A percentile compares a stretch with the other conserved stretches of the same genome.
phyloP scores from a whole-genome alignment of 2,888 invertebrate genomes.

The Erebia aethiops region DNA sequence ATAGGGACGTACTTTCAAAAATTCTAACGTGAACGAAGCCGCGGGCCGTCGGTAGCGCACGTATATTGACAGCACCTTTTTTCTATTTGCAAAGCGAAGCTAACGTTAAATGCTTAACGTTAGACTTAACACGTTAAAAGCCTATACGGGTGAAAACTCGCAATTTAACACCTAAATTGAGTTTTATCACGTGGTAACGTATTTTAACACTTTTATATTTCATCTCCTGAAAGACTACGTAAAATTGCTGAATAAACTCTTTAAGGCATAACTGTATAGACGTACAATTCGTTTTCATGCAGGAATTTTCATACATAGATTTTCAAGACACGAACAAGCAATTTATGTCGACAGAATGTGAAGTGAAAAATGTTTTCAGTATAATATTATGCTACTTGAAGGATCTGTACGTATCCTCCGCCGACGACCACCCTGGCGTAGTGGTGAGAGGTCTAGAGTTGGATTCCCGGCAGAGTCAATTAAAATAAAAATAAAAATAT shows the following conservation, averaged over 20 bases:
- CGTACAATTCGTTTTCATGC: not conserved
- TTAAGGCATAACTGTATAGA: not conserved
- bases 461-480: no score
- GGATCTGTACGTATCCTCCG: no score
- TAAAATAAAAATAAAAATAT: no score
- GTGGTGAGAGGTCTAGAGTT: no score
- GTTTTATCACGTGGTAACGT: not conserved
- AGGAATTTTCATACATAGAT: not conserved
- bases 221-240: not conserved
- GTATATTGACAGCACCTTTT: not conserved
- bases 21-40: not conserved
- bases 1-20: no score
- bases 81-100: not conserved
- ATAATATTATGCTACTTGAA: no score
- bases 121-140: not conserved
- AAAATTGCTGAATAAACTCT: not conserved
- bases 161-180: not conserved
- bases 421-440: no score
- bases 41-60: no score
- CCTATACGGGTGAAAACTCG: not conserved
- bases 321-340: constrained; percentile 1
- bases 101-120: not conserved
- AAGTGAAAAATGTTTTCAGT: not conserved
- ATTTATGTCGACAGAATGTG: not conserved
- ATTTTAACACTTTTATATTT: not conserved